Conservation (phyloP, 1,140 invertebrate species). For the Pseudomyrmex concolor region DNA sequence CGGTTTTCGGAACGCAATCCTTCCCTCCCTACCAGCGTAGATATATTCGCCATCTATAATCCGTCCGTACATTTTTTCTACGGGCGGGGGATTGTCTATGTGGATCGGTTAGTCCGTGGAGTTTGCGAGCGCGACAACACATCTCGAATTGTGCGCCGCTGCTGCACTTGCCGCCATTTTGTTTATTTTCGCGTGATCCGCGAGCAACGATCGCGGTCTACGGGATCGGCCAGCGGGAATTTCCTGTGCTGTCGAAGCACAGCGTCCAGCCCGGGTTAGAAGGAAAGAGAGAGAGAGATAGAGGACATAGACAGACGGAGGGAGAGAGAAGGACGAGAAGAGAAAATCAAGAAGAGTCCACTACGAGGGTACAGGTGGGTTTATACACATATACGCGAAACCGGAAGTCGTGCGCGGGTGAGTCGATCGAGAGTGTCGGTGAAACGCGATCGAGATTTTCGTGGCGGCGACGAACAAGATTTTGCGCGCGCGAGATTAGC, state of each 20-base stretch:
- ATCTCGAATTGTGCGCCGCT: constrained; percentile 64
- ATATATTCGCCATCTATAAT: too few species aligned
- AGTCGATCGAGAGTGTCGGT: constrained; percentile 47
- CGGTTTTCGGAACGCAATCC: too few species aligned
- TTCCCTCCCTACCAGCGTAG: too few species aligned
- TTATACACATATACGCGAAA: not conserved
- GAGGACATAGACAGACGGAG: too few species aligned
- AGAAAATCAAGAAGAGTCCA: not conserved
- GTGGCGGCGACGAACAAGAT: constrained; percentile 3
- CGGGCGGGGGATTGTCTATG: too few species aligned
- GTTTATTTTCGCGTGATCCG: constrained; percentile 80
- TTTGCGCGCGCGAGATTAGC: not conserved
- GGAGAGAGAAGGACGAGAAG: not conserved
- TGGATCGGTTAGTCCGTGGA: too few species aligned
- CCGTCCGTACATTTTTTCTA: too few species aligned
- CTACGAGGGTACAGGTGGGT: constrained; percentile 8
- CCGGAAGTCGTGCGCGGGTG: constrained; percentile 19
- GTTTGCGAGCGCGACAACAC: too few species aligned
- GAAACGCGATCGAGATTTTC: constrained; percentile 24
- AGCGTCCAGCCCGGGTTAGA: constrained; percentile 19
- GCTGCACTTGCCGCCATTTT: constrained; percentile 79
- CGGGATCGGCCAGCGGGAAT: constrained; percentile 46
- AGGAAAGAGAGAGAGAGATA: not conserved
- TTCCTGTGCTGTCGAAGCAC: not conserved
- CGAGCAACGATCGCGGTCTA: constrained; percentile 59